phyloP scores from a whole-genome alignment of 2,888 invertebrate species.

The Entomobrya proxima region DNA sequence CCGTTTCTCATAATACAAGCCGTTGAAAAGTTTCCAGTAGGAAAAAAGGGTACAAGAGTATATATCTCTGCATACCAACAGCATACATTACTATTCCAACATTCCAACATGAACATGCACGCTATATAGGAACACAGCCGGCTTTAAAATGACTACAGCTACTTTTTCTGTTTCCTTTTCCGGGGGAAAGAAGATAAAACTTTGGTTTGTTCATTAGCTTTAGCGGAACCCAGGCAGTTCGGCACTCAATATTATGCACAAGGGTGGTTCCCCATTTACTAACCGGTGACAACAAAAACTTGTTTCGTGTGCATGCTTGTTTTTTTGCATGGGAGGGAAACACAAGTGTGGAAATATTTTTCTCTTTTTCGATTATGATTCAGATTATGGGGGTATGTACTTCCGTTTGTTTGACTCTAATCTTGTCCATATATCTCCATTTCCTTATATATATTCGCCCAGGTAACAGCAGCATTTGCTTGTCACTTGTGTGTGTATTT shows the following conservation, averaged over 20 bases:
- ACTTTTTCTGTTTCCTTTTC: neutral
- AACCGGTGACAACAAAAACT: no score
- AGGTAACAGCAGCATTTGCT: neutral
- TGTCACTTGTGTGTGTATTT: neutral
- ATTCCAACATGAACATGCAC: neutral
- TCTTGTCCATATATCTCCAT: slow-evolving; percentile 35
- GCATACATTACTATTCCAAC: no score
- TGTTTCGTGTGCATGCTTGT: neutral
- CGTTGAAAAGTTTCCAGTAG: no score
- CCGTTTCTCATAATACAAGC: no score
- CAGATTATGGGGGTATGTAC: slow-evolving; percentile 31
- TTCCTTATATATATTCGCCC: slow-evolving; percentile 27
- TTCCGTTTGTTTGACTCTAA: slow-evolving; percentile 44
- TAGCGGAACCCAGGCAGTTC: neutral
- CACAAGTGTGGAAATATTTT: slow-evolving; percentile 13
- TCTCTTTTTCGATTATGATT: slow-evolving; percentile 4
- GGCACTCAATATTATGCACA: neutral
- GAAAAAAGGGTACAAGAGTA: no score
- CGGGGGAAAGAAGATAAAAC: neutral
- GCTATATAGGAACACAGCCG: neutral
- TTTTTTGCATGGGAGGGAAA: neutral
- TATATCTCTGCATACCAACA: no score
- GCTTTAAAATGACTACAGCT: neutral
- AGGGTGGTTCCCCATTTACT: no score
- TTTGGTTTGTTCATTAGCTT: no score